Evolutionary conservation across 2,797 vertebrate species (phyloP), one percentile per base, ranked within the genome.

Genomic region (Danio aesculapii): DNA sequence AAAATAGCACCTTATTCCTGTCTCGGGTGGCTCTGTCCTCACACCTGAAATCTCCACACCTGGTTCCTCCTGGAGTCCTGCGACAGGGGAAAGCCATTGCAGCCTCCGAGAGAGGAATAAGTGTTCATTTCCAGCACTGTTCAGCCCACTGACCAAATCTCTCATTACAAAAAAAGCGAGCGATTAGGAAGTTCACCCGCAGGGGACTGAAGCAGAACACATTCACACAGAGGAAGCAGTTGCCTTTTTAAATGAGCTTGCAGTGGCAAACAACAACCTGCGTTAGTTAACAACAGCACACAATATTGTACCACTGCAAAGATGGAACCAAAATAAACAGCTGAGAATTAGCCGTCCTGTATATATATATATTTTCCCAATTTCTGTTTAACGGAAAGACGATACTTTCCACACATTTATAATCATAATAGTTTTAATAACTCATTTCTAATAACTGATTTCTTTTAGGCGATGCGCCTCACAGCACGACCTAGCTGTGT

Each of bases 61-160:
- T 64, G 61, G 12, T 66, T 69, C 55, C 16, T 66, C 43, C 55
- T 41, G 52, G 9, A 30, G 8, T 66, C 53, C 14, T 59, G 66
- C 0, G 66, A 50, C 66, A 41, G n/a, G 41, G 44, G 19, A 13
- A 47, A 50, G 59, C 41, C 1, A 3, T 8, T 63, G 17, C 5
- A 5, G 6, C 52, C 21, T 62, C 47, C 8, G 16, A 49, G 53
- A 14, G 10, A 68, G 43, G 64, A 57, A 78, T 50, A 50, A 43
- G 47, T 50, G 67, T 70, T 79, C 47, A 41, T 58, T 78, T 46
- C 69, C 53, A 59, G 64, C 19, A 41, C 12, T 59, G 46, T 70
- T 66, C 76, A 70, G 57, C 67, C 41, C 57, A 63, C 77, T 71
- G 77, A 79, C 77, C 77, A 79, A 71, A 71, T 63, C 67, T 62